Percentiles rank a stretch among this genome's conserved stretches.
Evolutionary conservation across 2,797 vertebrate species (phyloP).

Genomic region (Anabas testudineus): DNA sequence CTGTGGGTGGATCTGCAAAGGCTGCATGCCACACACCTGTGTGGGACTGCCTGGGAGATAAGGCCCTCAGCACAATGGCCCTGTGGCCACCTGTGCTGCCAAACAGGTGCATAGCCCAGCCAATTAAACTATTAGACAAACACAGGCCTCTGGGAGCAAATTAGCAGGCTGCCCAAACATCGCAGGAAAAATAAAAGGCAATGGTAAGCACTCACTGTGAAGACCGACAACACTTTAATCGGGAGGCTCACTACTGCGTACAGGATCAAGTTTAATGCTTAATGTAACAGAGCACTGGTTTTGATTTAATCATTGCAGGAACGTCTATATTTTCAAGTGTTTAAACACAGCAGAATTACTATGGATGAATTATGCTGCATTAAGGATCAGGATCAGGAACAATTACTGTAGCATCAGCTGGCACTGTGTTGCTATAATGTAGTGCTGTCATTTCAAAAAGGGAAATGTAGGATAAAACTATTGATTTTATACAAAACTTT

Average conservation of each 20-base stretch:
- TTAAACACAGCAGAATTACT: neutral
- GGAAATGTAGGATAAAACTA: neutral
- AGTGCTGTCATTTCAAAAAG: neutral
- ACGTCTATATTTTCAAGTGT: neutral
- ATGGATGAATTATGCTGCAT: neutral
- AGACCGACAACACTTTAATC: constrained; percentile 62
- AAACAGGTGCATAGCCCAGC: constrained; percentile 83
- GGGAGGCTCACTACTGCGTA: constrained; percentile 32
- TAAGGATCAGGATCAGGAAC: no score
- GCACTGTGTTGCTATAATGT: neutral
- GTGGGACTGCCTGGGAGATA: constrained; percentile 80
- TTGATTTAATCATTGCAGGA: neutral
- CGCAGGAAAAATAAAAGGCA: constrained; percentile 73
- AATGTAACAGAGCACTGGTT: constrained; percentile 5
- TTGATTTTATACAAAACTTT: neutral
- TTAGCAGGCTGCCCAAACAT: constrained; percentile 76
- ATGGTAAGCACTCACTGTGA: constrained; percentile 68
- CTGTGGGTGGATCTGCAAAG: constrained; percentile 79
- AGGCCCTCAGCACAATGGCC: constrained; percentile 76
- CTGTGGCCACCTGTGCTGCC: constrained; percentile 81
- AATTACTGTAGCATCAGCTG: constrained; percentile 1
- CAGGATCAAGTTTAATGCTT: constrained; percentile 11
- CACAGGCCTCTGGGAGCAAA: constrained; percentile 83
- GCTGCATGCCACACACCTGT: constrained; percentile 83
- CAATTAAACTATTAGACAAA: constrained; percentile 88